Evolutionary conservation across 2,797 vertebrate species (phyloP), one percentile per base, ranked within the genome.

Genomic region (Adrianichthys oophorus): DNA sequence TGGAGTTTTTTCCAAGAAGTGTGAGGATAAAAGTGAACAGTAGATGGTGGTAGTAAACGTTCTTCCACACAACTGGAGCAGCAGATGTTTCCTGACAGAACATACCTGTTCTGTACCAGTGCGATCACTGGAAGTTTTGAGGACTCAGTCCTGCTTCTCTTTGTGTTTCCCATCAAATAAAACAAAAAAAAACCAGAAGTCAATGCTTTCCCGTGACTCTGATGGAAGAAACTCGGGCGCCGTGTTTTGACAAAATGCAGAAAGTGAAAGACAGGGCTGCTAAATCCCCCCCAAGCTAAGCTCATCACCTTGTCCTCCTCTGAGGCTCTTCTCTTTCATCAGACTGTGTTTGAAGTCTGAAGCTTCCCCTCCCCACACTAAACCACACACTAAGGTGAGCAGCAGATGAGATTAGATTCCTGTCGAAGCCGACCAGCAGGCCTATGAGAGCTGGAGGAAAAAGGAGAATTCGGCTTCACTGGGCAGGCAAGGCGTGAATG

Each of bases 41-140:
- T 78, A 93, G 92, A 92, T 92, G 92, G 91, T 89, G 76, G 91
- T 90, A 92, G 90, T 87, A 87, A 91, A 86, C 86, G 86, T 83
- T 86, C 83, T 67, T 68, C 79, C 82, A 79, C 68, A 50, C 4
- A 19, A 53, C 50, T 45, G 41, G 29, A 52, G 59, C 58, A 48
- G 51, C 47, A 62, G 21, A 50, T 45, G 23, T n/a, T 17, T 49
- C 32, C 32, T 37, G 32, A 37, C 32, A 37, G 12, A 37, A 37
- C 32, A 37, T 37, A 37, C 32, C 32, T 37, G 32, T 37, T 37
- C 12, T 37, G 32, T 12, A 37, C 32, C 32, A 12, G 4, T 12
- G 8, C 29, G 29, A 32, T 12, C 1, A 0, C 13, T 4, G 4
- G 2, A 18, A 14, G 10, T 21, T 1, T 43, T 51, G 14, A 40